Evolutionary conservation across 2,113 vertebrate genomes (phyloP), one percentile per base, ranked within the genome.

Genomic region (Python bivittatus): DNA sequence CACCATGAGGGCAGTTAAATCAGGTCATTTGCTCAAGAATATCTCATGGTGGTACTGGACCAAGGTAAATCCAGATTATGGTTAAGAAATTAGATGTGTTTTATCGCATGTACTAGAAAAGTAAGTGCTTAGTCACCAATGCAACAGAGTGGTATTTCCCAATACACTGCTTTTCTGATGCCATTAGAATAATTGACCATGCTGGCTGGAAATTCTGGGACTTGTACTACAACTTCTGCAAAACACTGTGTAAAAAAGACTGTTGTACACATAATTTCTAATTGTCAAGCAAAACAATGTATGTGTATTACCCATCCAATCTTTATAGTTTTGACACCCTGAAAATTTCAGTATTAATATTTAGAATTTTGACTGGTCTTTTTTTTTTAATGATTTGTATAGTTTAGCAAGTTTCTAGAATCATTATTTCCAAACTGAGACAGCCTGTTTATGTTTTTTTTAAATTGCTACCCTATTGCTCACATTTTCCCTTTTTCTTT

Each of bases 371-470:
- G 22, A 91, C 53, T 64, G 48, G 11, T 54, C 93, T 23, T 6
- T 96, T 94, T 95, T 25, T 15, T 91, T 44, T 44, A 5, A 48
- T 48, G 9, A 4, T 13, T 89, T 90, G 23, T 88, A 60, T 88
- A 86, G 2, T 23, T 60, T 64, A 89, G 88, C 68, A 92, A 61
- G 1, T 84, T 95, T 96, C 44, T 90, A 48, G 90, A 96, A 2
- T 54, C 53, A 60, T 93, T 84, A 92, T 10, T 60, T 93, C 93
- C 85, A 89, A 79, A 95, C 92, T 38, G 88, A 68, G 88, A 1
- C 2, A 90, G 33, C 87, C 95, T 89, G 86, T 91, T 92, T 95
- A 96, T 94, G 4, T 38, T 93, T 96, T 95, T 6, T 72, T 92
- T 23, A 87, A 95, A 96, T 95, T 91, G 60, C 3, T 83, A 92